A percentile compares a stretch with the other conserved stretches of the same genome.
Conservation (phyloP, 2,113 vertebrate species). For the Pseudopodoces humilis region DNA sequence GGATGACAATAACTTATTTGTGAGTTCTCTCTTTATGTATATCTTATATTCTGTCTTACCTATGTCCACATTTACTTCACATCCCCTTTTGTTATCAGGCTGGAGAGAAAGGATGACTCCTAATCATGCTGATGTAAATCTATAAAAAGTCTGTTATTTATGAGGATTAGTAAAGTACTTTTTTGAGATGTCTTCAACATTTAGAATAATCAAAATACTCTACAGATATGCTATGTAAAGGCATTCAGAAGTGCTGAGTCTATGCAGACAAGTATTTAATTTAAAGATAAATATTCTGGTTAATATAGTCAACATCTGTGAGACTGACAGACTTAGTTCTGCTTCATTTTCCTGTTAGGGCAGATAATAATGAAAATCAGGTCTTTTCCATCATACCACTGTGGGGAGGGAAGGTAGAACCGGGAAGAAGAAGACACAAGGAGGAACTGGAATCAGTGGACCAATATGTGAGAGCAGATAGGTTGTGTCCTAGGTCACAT, state of each 20-base stretch:
- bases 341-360: background rate
- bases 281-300: background rate
- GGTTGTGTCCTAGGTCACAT: background rate
- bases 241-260: background rate
- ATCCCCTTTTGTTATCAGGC: background rate
- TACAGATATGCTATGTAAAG: background rate
- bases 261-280: background rate
- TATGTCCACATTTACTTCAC: background rate
- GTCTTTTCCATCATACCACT: background rate
- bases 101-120: background rate
- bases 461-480: background rate
- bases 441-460: background rate
- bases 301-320: background rate
- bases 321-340: background rate
- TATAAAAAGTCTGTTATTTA: background rate
- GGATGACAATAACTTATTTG: background rate
- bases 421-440: background rate
- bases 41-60: background rate
- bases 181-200: background rate
- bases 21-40: background rate
- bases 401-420: accelerated
- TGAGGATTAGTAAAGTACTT: background rate
- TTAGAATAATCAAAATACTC: background rate
- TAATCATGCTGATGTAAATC: background rate
- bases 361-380: background rate